Base-by-base conservation (phyloP, 1,140 invertebrate species). In the Diorhabda carinulata region DNA sequence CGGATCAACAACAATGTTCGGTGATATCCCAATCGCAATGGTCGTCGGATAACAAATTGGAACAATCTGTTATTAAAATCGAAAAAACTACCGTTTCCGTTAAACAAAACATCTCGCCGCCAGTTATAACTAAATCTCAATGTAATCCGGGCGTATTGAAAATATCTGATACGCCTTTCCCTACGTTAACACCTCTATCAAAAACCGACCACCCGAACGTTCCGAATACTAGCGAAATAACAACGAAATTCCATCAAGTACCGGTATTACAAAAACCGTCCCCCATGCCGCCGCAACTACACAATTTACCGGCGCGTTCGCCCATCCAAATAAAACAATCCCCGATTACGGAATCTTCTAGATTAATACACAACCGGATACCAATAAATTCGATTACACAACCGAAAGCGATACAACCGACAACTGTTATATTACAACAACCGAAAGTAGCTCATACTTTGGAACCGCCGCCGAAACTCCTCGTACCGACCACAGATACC, bases 341-440 rank as follows among this genome's bases (percentile, higher is more conserved):
- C 10, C 59, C 63, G 10, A 66, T 69, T 40, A 8, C 45, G 5
- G 41, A 62, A 44, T 69, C 73, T 40, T 66, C 76, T 6, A 77
- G 72, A 73, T 47, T 76, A 47, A 66, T 64, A 9, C 67, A 75
- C 4, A 78, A 65, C 61, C 66, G 77, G 10, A 76, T 87, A 47
- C 84, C 86, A 45, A 83, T 86, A 44, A 84, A 85, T 43, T 82
- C 86, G 8, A 83, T 87, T 41, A 78, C 86, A 66, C 83, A 85
- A 68, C 81, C 85, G 3, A 87, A 87, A 80, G 82, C 85, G 67
- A 67, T 84, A n/a, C 83, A 81, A 79, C 68, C 80, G 3, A 83
- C 81, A 52, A 86, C 83, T 68, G 74, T 85, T 3, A 76, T 77
- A 61, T 72, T 86, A 43, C 83, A 82, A 67, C 84, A 86, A 77